Conservation (phyloP, 64 coral and sea anemone genomes). For the Orbicella faveolata region DNA sequence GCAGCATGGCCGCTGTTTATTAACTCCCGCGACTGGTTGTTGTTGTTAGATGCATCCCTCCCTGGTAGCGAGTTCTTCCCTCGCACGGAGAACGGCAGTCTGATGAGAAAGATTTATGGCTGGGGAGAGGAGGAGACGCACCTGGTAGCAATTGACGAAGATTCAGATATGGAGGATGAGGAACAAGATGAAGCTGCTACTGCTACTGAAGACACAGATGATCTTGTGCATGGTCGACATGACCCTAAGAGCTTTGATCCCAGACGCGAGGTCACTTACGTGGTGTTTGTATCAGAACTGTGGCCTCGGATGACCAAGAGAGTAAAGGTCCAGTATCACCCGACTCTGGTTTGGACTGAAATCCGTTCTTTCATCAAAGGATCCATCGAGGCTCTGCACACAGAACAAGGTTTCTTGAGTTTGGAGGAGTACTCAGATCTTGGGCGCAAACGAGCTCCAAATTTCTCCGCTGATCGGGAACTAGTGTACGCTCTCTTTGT, state of each 20-base stretch:
- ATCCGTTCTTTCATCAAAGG: constrained; percentile 98
- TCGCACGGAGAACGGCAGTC: constrained; percentile 75
- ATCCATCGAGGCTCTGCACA: constrained; percentile 78
- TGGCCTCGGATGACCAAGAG: constrained; percentile 88
- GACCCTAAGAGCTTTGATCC: constrained; percentile 46
- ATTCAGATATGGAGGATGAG: constrained; percentile 62
- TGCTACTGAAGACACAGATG: constrained; percentile 13
- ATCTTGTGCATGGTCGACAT: not conserved
- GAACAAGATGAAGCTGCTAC: constrained; percentile 26
- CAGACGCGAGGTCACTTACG: constrained; percentile 79
- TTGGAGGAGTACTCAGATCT: constrained; percentile 75
- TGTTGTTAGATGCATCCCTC: constrained; percentile 90
- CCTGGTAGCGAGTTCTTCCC: constrained; percentile 70
- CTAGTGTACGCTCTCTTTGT: constrained; percentile 78
- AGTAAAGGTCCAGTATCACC: constrained; percentile 68
- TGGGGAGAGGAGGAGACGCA: constrained; percentile 96
- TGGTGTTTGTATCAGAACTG: constrained; percentile 84
- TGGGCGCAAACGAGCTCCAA: constrained; percentile 91
- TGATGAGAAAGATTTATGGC: constrained; percentile 78
- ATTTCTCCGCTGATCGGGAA: constrained; percentile 78
- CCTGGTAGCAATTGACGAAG: constrained; percentile 64
- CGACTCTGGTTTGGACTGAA: constrained; percentile 97
- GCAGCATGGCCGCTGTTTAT: constrained; percentile 93
- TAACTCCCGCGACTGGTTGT: constrained; percentile 82
- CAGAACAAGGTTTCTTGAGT: constrained; percentile 58